phyloP scores from a whole-genome alignment of 2,888 invertebrate genomes.

The Epinotia bilunana region DNA sequence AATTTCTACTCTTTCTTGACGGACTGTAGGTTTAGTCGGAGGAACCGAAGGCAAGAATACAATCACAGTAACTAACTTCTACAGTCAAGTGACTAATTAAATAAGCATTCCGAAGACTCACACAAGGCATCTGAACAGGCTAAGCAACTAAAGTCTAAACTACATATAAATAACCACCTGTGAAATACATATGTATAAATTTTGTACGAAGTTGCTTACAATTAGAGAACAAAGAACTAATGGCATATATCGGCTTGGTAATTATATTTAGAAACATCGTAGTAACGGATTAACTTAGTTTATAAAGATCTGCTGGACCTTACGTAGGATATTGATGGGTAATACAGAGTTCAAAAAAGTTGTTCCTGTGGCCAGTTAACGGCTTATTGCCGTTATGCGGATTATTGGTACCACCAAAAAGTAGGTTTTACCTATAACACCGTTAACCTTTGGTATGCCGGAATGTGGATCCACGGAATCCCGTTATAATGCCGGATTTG shows the following conservation, averaged over 20 bases:
- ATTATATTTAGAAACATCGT: neutral
- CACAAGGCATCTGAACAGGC: neutral
- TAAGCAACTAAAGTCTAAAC: too few species aligned
- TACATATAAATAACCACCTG: too few species aligned
- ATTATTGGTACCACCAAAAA: too few species aligned
- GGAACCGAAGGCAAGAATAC: neutral
- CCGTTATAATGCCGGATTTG: too few species aligned
- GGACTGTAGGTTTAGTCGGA: neutral
- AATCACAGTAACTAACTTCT: neutral
- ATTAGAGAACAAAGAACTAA: neutral
- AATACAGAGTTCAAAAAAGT: too few species aligned
- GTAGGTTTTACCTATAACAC: neutral
- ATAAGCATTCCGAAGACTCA: too few species aligned
- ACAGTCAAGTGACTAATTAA: neutral
- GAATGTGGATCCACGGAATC: too few species aligned
- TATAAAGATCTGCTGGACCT: neutral
- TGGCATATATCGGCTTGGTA: neutral
- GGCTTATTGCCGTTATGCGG: too few species aligned
- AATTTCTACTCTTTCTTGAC: too few species aligned
- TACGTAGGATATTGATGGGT: neutral
- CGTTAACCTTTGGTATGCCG: neutral
- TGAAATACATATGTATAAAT: neutral
- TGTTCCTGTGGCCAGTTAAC: too few species aligned
- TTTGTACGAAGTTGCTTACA: conserved; percentile 16
- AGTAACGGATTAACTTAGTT: neutral